A percentile compares a stretch with the other conserved stretches of the same genome.
phyloP scores from a whole-genome alignment of 2,888 invertebrate genomes.

The Erebia epiphron region DNA sequence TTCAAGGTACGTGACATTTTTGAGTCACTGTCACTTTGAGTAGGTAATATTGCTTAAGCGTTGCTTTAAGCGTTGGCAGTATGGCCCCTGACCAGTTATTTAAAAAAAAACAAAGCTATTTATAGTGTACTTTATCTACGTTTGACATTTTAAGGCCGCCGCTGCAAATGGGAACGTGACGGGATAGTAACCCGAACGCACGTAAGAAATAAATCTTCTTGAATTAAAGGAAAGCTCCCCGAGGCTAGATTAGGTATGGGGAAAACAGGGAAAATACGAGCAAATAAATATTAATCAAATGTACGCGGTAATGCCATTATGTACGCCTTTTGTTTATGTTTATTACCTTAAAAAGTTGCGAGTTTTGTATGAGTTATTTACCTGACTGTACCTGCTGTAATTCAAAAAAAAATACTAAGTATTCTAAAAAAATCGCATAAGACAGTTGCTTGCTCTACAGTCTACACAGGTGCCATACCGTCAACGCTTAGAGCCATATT shows the following conservation, averaged over 20 bases:
- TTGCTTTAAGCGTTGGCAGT: too few species aligned
- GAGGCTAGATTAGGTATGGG: constrained; percentile 27
- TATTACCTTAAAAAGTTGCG: neutral
- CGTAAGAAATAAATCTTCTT: constrained; percentile 36
- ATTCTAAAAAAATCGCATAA: too few species aligned
- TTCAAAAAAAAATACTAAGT: too few species aligned
- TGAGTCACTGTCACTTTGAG: too few species aligned
- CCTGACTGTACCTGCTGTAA: too few species aligned
- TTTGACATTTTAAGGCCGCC: neutral
- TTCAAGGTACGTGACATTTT: too few species aligned
- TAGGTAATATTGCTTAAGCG: too few species aligned
- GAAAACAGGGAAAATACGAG: constrained; percentile 18
- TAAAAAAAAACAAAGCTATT: too few species aligned
- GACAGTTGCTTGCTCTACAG: too few species aligned
- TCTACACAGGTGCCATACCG: too few species aligned
- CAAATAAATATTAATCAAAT: constrained; percentile 19
- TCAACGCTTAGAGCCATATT: too few species aligned
- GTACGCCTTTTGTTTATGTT: constrained; percentile 5
- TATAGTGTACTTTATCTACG: neutral
- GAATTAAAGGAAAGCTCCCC: constrained; percentile 31
- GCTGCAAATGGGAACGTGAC: constrained; percentile 2
- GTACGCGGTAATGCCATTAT: constrained; percentile 4
- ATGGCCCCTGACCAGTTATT: too few species aligned
- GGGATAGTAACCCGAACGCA: constrained; percentile 22
- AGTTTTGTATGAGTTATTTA: neutral